Conservation (phyloP, 1,140 invertebrate species). For the Nasonia longicornis region DNA sequence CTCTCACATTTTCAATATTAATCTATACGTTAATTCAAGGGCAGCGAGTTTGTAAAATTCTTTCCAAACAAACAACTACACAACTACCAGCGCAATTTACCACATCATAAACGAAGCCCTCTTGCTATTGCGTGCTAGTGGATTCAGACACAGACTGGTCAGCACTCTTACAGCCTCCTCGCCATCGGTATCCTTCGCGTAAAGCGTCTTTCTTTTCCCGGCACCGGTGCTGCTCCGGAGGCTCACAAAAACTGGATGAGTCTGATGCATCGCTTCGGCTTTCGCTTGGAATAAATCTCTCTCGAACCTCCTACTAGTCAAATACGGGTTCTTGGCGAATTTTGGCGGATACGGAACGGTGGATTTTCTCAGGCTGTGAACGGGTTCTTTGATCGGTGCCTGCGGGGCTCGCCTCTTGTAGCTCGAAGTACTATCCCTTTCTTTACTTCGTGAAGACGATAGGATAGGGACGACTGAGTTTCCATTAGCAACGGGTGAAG, state of each 20-base stretch:
- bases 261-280: neutral
- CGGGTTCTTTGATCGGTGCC: neutral
- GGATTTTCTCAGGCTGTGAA: neutral
- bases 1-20: neutral
- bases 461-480: neutral
- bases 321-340: conserved; percentile 33
- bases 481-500: neutral
- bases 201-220: conserved; percentile 63
- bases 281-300: neutral
- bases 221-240: neutral
- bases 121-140: conserved; percentile 59
- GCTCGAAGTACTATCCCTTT: neutral
- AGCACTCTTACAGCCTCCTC: conserved; percentile 62
- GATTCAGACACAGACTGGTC: conserved; percentile 63
- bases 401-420: neutral
- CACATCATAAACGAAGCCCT: conserved; percentile 64
- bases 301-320: neutral
- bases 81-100: conserved; percentile 47
- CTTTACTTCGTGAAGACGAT: neutral
- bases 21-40: neutral
- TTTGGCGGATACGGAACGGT: neutral
- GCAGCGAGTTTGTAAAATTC: conserved; percentile 28
- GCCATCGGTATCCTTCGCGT: conserved; percentile 62
- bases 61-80: neutral
- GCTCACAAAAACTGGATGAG: neutral